phyloP scores from a whole-genome alignment of 2,797 vertebrate species.

The Darevskia nairensis region DNA sequence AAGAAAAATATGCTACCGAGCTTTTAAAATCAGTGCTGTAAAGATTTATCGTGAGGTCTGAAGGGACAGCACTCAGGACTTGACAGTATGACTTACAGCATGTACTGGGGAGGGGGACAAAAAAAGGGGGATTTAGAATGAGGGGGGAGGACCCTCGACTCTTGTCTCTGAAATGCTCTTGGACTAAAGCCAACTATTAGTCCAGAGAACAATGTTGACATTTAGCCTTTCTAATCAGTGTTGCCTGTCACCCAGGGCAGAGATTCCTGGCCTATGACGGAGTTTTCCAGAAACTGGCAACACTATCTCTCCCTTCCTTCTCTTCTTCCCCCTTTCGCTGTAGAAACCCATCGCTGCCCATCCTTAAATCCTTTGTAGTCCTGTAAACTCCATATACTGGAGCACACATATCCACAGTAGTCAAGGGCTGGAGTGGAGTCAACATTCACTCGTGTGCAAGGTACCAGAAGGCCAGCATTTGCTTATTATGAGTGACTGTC shows the following conservation, averaged over 20 bases:
- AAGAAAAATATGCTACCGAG: slow-evolving; percentile 57
- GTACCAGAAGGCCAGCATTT: not conserved
- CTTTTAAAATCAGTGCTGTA: slow-evolving; percentile 63
- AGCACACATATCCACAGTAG: not conserved
- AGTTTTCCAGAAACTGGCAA: slow-evolving; percentile 61
- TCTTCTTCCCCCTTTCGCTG: not conserved
- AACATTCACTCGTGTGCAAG: not conserved
- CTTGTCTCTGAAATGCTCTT: slow-evolving; percentile 65
- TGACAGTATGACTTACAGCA: slow-evolving; percentile 60
- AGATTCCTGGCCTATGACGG: slow-evolving; percentile 68
- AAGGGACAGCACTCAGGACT: slow-evolving; percentile 66
- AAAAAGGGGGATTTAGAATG: slow-evolving; percentile 28
- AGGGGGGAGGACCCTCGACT: slow-evolving; percentile 66
- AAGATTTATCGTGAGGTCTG: slow-evolving; percentile 65
- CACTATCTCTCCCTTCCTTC: not conserved
- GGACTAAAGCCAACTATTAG: slow-evolving; percentile 68
- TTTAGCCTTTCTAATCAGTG: slow-evolving; percentile 72
- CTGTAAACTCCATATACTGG: not conserved
- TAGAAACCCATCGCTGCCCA: slow-evolving; percentile 5
- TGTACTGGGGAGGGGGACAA: slow-evolving; percentile 35
- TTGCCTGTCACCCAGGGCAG: slow-evolving; percentile 68
- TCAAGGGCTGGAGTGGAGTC: not conserved
- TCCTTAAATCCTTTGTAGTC: not conserved
- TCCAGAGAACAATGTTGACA: slow-evolving; percentile 77
- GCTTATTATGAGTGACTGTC: not conserved